A percentile compares a stretch with the other conserved stretches of the same genome.
These are phyloP conservation scores for Buphagus erythrorhynchus DNA, from an alignment of 2,797 vertebrate genomes.

Conservation along the genomic window DNA sequence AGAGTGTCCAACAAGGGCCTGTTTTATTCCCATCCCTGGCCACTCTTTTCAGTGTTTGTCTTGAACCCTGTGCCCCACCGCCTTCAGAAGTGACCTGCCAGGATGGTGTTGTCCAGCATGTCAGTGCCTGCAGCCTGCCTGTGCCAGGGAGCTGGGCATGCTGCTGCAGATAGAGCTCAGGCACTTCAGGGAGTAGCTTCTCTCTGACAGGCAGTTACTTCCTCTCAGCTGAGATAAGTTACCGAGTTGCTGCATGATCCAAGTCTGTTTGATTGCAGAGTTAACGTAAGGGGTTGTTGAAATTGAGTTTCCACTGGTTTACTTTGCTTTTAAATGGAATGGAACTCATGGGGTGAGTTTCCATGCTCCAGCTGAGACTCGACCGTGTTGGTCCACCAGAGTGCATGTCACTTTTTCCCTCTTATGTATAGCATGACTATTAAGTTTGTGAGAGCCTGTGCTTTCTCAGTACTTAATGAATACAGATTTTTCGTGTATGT, in stretches of 20 bases:
- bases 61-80: background rate
- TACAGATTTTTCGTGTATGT: background rate
- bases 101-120: background rate
- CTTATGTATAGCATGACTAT: background rate
- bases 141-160: background rate
- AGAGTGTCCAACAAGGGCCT: background rate
- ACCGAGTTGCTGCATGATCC: background rate
- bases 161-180: background rate
- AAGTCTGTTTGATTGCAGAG: background rate
- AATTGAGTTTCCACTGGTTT: background rate
- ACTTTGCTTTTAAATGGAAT: background rate
- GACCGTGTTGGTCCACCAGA: background rate
- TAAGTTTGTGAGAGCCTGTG: rapidly evolving
- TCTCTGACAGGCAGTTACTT: conserved; percentile 3
- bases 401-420: background rate
- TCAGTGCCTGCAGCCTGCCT: background rate
- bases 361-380: background rate
- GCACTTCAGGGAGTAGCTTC: conserved; percentile 8
- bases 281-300: background rate
- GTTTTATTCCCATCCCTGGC: background rate
- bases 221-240: background rate
- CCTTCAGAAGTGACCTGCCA: background rate
- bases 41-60: background rate
- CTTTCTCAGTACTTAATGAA: background rate
- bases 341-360: background rate